Percentiles rank a stretch among this genome's conserved stretches.
Evolutionary conservation across 2,797 vertebrate genomes (phyloP).

Genomic region (Podarcis siculus): DNA sequence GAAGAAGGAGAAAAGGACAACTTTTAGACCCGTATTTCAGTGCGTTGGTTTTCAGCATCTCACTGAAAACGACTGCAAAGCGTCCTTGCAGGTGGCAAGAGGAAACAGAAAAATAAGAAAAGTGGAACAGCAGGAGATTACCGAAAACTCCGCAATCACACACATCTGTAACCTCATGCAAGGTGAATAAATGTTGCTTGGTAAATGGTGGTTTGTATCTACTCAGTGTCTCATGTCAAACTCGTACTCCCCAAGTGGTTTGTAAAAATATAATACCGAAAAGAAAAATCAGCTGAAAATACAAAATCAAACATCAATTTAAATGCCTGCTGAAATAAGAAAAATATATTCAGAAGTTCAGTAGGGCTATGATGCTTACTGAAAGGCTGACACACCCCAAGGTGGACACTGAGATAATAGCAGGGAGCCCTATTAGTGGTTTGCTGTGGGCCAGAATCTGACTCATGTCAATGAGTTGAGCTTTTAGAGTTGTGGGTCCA

Average conservation of each 20-base stretch:
- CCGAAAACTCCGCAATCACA: background rate
- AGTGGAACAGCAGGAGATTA: background rate
- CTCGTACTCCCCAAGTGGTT: background rate
- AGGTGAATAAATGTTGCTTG: background rate
- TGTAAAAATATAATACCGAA: too few species aligned
- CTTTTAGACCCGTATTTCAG: constrained; percentile 14
- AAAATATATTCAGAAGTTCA: too few species aligned
- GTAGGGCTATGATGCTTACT: too few species aligned
- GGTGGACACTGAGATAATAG: too few species aligned
- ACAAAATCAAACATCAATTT: too few species aligned
- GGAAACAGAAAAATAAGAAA: background rate
- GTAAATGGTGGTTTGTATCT: background rate
- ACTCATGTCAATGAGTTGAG: too few species aligned
- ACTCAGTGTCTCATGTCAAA: background rate
- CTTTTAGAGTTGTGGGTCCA: too few species aligned
- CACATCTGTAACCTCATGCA: background rate
- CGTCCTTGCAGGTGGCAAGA: background rate
- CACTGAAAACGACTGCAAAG: background rate
- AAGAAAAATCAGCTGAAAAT: too few species aligned
- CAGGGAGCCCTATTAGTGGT: too few species aligned
- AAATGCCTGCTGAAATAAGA: too few species aligned
- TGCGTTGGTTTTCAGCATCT: constrained; percentile 47
- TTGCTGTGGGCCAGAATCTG: too few species aligned
- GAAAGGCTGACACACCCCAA: too few species aligned
- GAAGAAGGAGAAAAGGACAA: constrained; percentile 5